Evolutionary conservation across 92 coral and sea anemone genomes (phyloP).

Genomic region (Heteractis magnifica): DNA sequence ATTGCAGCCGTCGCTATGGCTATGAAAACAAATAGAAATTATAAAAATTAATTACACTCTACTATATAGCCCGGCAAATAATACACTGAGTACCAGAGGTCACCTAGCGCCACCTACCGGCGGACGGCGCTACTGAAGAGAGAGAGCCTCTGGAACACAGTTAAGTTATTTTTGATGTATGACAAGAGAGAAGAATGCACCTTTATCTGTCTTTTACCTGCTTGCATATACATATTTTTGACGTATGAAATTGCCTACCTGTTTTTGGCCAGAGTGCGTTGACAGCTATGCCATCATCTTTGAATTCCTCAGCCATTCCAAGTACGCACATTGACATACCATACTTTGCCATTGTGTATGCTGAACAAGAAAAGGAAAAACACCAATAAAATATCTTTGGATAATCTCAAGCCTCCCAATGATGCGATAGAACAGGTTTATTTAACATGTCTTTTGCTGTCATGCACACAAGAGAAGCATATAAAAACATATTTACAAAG

Average conservation of each 20-base stretch:
- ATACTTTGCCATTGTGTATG: constrained; percentile 95
- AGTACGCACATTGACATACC: constrained; percentile 96
- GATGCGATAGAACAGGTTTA: too few species aligned
- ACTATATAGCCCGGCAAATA: neutral
- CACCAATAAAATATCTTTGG: neutral
- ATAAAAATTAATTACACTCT: neutral
- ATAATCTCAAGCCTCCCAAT: too few species aligned
- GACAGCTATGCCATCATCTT: constrained; percentile 80
- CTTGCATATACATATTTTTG: neutral
- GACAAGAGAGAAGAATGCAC: too few species aligned
- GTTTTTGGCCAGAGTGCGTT: constrained; percentile 96
- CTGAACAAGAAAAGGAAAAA: constrained; percentile 22
- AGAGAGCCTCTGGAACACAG: too few species aligned
- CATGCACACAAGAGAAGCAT: too few species aligned
- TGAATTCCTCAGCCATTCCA: constrained; percentile 96
- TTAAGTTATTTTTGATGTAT: too few species aligned
- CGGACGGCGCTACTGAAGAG: too few species aligned
- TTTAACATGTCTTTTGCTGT: too few species aligned
- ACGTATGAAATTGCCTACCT: constrained; percentile 39
- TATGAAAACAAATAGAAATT: constrained; percentile 6
- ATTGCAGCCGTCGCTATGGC: constrained; percentile 95
- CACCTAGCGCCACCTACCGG: neutral
- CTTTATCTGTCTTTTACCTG: neutral
- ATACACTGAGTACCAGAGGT: neutral
- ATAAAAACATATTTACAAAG: too few species aligned